phyloP scores from a whole-genome alignment of 1,140 invertebrate species.

The Drosophila gunungcola region DNA sequence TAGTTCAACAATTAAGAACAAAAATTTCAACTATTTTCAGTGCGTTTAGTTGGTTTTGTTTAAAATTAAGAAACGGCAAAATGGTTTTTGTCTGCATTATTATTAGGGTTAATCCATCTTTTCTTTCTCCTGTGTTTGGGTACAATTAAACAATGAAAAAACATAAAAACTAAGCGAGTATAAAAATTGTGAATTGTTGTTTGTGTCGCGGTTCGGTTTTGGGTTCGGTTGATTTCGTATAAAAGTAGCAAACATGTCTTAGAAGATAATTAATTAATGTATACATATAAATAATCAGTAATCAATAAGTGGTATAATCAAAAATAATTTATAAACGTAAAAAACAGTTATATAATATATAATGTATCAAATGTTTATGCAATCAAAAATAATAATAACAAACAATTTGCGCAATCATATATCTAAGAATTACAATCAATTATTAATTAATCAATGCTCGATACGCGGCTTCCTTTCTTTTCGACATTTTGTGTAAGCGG shows the following conservation, averaged over 20 bases:
- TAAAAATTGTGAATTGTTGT: slow-evolving; percentile 65
- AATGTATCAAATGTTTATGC: slow-evolving; percentile 67
- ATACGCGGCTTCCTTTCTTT: slow-evolving; percentile 20
- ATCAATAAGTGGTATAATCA: slow-evolving; percentile 77
- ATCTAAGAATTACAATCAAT: slow-evolving; percentile 69
- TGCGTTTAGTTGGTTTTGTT: slow-evolving; percentile 45
- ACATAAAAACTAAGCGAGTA: slow-evolving; percentile 76
- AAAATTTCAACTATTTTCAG: slow-evolving; percentile 69
- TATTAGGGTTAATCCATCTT: slow-evolving; percentile 22
- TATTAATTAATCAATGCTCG: slow-evolving; percentile 59
- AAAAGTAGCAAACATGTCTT: slow-evolving; percentile 73
- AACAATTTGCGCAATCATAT: slow-evolving; percentile 68
- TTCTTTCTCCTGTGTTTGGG: slow-evolving; percentile 8
- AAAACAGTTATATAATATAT: slow-evolving; percentile 76
- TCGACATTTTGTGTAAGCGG: slow-evolving; percentile 32
- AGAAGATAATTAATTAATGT: slow-evolving; percentile 53
- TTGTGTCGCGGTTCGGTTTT: slow-evolving; percentile 40
- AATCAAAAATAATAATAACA: slow-evolving; percentile 81
- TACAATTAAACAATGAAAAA: slow-evolving; percentile 63
- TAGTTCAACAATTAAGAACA: slow-evolving; percentile 66
- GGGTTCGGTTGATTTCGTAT: slow-evolving; percentile 43
- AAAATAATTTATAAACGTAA: slow-evolving; percentile 82
- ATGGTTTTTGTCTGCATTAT: slow-evolving; percentile 36
- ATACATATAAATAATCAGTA: slow-evolving; percentile 77
- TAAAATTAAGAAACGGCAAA: slow-evolving; percentile 58